A percentile compares a stretch with the other conserved stretches of the same genome.
phyloP scores from a whole-genome alignment of 2,888 invertebrate genomes.

The Diadromus collaris region DNA sequence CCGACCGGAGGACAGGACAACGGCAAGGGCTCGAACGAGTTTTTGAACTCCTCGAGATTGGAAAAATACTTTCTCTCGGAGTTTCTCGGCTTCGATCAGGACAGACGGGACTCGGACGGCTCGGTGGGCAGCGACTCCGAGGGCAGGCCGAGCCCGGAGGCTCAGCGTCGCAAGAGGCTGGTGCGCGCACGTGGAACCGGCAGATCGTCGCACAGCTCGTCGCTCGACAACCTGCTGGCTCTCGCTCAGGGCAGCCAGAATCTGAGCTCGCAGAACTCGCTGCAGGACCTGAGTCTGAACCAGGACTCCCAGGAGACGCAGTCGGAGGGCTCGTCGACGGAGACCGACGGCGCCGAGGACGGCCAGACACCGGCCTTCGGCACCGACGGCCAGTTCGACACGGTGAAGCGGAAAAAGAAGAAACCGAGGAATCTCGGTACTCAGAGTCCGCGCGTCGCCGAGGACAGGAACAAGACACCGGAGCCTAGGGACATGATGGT shows the following conservation, averaged over 20 bases:
- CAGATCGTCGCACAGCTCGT: constrained; percentile 91
- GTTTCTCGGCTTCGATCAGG: constrained; percentile 91
- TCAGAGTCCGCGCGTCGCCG: constrained; percentile 79
- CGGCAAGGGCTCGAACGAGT: constrained; percentile 81
- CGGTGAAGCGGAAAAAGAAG: constrained; percentile 91
- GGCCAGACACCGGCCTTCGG: constrained; percentile 82
- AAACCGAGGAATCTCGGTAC: constrained; percentile 82
- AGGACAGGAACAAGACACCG: constrained; percentile 84
- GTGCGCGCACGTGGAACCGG: constrained; percentile 92
- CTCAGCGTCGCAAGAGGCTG: constrained; percentile 88
- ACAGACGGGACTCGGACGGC: constrained; percentile 90
- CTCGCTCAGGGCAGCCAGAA: constrained; percentile 76
- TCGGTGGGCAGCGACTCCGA: constrained; percentile 96
- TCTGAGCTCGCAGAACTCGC: constrained; percentile 76
- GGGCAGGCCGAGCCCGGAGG: constrained; percentile 92
- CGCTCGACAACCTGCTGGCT: constrained; percentile 88
- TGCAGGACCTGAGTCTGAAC: constrained; percentile 75
- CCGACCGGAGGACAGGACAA: constrained; percentile 75
- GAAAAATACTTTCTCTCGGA: constrained; percentile 95
- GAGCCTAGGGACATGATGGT: constrained; percentile 84
- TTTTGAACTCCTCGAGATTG: constrained; percentile 87
- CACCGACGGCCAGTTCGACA: constrained; percentile 89
- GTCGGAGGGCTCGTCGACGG: constrained; percentile 84
- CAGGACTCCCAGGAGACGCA: constrained; percentile 77
- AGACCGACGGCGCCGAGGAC: constrained; percentile 87